Conservation (phyloP, 2,113 vertebrate genomes). For the Pseudopipra pipra region DNA sequence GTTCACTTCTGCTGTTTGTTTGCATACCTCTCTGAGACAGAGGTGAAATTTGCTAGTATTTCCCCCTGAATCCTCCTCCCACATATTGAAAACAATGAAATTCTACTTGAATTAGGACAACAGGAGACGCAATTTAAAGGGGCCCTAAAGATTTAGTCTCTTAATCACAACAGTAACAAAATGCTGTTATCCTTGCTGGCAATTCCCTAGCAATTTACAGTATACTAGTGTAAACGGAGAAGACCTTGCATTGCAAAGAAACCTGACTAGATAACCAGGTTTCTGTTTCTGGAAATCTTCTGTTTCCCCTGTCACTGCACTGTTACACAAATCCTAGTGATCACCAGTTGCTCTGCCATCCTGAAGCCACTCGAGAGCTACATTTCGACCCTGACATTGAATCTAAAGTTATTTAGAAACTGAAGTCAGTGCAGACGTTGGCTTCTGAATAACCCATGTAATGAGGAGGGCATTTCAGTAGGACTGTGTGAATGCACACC, state of each 20-base stretch:
- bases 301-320: background rate
- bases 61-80: background rate
- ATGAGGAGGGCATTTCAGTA: constrained; percentile 5
- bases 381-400: background rate
- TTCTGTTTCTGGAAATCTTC: background rate
- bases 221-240: background rate
- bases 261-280: background rate
- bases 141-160: constrained; percentile 11
- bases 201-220: constrained; percentile 35
- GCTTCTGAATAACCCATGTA: background rate
- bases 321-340: background rate
- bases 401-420: background rate
- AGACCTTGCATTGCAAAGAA: background rate
- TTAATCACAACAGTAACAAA: constrained; percentile 45
- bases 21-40: background rate
- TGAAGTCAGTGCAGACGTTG: background rate
- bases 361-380: background rate
- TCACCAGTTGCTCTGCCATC: background rate
- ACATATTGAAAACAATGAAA: constrained; percentile 10
- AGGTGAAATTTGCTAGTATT: constrained; percentile 2
- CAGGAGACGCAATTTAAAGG: constrained; percentile 27
- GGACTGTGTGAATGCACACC: background rate
- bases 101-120: constrained; percentile 45
- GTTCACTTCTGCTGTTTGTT: constrained; percentile 25
- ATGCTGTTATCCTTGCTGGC: background rate